Evolutionary conservation across 1,140 invertebrate genomes (phyloP).

Genomic region (Papilio polyxenes): DNA sequence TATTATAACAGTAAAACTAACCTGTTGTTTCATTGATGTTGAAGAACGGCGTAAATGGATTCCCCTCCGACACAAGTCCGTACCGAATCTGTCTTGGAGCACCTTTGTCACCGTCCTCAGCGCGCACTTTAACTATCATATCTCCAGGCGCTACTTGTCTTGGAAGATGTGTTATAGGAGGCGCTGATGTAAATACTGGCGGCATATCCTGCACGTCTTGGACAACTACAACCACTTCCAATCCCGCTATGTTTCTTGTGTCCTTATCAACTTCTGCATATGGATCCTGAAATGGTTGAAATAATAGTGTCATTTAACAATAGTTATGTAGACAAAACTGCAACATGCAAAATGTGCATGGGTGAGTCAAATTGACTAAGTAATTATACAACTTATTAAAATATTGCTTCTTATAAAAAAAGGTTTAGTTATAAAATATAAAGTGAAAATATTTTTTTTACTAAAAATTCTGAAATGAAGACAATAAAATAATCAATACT

Average conservation of each 20-base stretch:
- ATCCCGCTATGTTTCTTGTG: slow-evolving; percentile 90
- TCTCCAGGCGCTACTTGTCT: slow-evolving; percentile 84
- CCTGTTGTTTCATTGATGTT: slow-evolving; percentile 91
- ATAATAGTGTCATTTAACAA: background rate
- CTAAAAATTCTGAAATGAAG: background rate
- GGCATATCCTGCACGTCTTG: slow-evolving; percentile 93
- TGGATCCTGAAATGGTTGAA: slow-evolving; percentile 84
- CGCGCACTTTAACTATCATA: slow-evolving; percentile 86
- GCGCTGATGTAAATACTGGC: slow-evolving; percentile 90
- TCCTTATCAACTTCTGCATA: slow-evolving; percentile 90
- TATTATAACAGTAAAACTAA: slow-evolving; percentile 62
- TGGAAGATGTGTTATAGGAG: slow-evolving; percentile 88
- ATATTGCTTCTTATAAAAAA: no score
- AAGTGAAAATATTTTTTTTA: background rate
- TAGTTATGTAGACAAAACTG: background rate
- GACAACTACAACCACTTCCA: slow-evolving; percentile 90
- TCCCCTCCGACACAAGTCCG: slow-evolving; percentile 89
- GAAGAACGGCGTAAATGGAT: slow-evolving; percentile 91
- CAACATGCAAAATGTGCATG: background rate
- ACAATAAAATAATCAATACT: background rate
- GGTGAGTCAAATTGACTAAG: background rate
- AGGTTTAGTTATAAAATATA: no score
- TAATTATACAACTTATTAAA: background rate
- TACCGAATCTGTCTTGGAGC: slow-evolving; percentile 91
- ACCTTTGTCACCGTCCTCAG: slow-evolving; percentile 94